phyloP scores from a whole-genome alignment of 2,888 invertebrate species.

The Molorchus minor region DNA sequence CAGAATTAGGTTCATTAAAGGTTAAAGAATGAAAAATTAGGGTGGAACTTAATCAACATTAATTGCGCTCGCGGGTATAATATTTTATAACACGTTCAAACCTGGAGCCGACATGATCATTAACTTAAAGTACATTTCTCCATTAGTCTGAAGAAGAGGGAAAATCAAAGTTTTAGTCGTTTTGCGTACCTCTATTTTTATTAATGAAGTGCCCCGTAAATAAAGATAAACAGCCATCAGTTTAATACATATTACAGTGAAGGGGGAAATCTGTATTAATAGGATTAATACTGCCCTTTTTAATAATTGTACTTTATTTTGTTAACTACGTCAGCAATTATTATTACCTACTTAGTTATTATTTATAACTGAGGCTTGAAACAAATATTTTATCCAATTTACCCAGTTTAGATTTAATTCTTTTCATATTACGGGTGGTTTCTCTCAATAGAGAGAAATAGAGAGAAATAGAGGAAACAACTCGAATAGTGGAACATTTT shows the following conservation, averaged over 20 bases:
- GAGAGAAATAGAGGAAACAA: too few species aligned
- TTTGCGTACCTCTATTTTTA: slow-evolving; percentile 13
- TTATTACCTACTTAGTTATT: too few species aligned
- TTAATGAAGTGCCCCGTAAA: slow-evolving; percentile 19
- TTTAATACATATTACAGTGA: slow-evolving; percentile 9
- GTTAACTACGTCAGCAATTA: too few species aligned
- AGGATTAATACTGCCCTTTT: too few species aligned
- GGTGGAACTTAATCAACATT: slow-evolving; percentile 49
- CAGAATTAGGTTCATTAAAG: slow-evolving; percentile 47
- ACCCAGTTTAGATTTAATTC: too few species aligned
- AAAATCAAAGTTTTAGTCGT: slow-evolving; percentile 19
- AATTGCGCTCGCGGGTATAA: slow-evolving; percentile 46
- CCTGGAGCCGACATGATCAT: slow-evolving; percentile 48
- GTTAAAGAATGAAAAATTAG: slow-evolving; percentile 46
- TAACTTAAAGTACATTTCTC: slow-evolving; percentile 43
- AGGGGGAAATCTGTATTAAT: slow-evolving; percentile 14
- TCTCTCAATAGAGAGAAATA: too few species aligned
- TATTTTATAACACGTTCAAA: slow-evolving; percentile 48
- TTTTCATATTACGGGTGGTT: too few species aligned
- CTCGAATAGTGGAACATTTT: too few species aligned
- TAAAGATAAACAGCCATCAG: slow-evolving; percentile 20
- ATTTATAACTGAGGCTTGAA: too few species aligned
- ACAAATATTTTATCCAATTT: too few species aligned
- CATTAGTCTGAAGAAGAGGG: slow-evolving; percentile 39
- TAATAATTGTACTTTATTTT: too few species aligned